These are phyloP conservation scores for Hymenochirus boettgeri DNA, from an alignment of 2,113 vertebrate genomes.

Conservation along the genomic window DNA sequence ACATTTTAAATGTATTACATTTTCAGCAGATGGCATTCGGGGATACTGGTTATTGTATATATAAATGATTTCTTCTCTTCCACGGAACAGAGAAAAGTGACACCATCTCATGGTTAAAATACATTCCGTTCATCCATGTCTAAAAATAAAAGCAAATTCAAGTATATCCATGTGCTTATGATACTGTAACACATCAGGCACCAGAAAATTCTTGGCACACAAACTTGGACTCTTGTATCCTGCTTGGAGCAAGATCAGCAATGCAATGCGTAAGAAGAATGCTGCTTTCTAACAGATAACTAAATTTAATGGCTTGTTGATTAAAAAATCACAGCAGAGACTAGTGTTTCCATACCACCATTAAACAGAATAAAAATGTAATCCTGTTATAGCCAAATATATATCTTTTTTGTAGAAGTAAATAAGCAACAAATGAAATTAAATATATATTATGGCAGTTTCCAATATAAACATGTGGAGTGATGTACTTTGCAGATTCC, in stretches of 20 bases:
- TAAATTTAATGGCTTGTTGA: background rate
- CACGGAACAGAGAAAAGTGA: background rate
- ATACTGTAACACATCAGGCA: background rate
- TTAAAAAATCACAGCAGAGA: background rate
- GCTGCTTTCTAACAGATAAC: background rate
- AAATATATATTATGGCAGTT: too few relatives aligned
- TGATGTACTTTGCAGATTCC: too few relatives aligned
- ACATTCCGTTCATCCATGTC: background rate
- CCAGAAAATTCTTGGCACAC: constrained; percentile 16
- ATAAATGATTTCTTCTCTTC: background rate
- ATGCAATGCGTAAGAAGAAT: background rate
- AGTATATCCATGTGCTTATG: background rate
- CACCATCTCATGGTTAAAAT: background rate
- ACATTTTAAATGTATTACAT: too few relatives aligned
- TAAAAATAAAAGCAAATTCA: constrained; percentile 15
- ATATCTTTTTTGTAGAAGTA: too few relatives aligned
- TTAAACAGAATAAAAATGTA: too few relatives aligned
- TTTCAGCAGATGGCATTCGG: too few relatives aligned
- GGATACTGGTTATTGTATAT: too few relatives aligned
- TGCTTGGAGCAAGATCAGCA: background rate
- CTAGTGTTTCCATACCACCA: too few relatives aligned
- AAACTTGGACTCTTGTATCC: background rate
- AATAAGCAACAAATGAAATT: too few relatives aligned
- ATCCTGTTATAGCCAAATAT: too few relatives aligned
- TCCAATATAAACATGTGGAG: too few relatives aligned